A percentile compares a stretch with the other conserved stretches of the same genome.
These are phyloP conservation scores for Sebastolobus alascanus DNA, from an alignment of 2,797 vertebrate genomes.

Conservation along the genomic window DNA sequence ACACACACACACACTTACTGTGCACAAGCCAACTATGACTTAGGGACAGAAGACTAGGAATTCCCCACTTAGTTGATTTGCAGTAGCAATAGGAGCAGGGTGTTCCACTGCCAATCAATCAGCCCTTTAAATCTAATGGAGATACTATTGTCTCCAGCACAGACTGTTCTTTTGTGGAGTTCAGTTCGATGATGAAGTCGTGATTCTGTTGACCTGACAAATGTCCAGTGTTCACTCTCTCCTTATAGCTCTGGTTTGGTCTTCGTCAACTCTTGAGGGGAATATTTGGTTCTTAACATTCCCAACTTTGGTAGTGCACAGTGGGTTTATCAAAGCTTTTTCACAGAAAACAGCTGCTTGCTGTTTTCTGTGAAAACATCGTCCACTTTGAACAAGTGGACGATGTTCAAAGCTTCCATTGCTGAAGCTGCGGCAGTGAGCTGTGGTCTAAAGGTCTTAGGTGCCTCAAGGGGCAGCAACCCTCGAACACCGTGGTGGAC, in stretches of 20 bases:
- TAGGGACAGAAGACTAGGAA: slow-evolving; percentile 30
- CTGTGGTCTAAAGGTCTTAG: too few species aligned
- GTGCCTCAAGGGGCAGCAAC: too few species aligned
- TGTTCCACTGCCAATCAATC: slow-evolving; percentile 21
- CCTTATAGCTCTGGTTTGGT: neutral
- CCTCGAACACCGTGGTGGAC: too few species aligned
- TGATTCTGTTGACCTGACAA: neutral
- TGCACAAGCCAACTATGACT: slow-evolving; percentile 7
- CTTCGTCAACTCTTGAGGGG: neutral
- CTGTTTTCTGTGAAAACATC: too few species aligned
- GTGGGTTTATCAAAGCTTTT: too few species aligned
- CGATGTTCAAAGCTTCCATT: too few species aligned
- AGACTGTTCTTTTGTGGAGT: slow-evolving; percentile 28
- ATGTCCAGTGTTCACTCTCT: slow-evolving; percentile 1
- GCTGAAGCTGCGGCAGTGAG: too few species aligned
- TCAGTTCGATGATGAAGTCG: neutral
- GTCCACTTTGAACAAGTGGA: too few species aligned
- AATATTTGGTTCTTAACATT: too few species aligned
- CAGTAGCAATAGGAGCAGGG: slow-evolving; percentile 27
- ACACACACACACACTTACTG: neutral
- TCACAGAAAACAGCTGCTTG: too few species aligned
- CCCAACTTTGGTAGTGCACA: too few species aligned
- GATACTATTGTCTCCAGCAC: slow-evolving; percentile 43
- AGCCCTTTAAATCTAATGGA: slow-evolving; percentile 45
- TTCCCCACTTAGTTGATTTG: slow-evolving; percentile 45